Base-by-base conservation (phyloP, 1,140 invertebrate species). In the Drosophila persimilis region DNA sequence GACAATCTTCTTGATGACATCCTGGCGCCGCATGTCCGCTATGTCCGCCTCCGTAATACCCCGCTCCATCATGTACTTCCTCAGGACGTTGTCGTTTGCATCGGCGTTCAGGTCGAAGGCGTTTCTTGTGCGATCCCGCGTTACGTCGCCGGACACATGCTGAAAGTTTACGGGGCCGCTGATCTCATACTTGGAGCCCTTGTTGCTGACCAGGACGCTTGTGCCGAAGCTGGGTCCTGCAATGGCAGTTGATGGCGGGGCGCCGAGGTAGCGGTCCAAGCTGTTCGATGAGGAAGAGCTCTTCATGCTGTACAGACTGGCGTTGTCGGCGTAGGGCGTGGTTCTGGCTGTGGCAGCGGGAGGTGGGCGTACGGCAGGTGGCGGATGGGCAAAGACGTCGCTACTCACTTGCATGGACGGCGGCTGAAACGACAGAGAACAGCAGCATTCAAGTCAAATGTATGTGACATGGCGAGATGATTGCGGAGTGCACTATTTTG, bases 61-160 rank as follows among this genome's bases (percentile, higher is more conserved):
- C 0, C 69, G 80, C 69, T 90, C 89, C 47, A 90, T 89, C 89
- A 90, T 85, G 55, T 90, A 90, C 56, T 90, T 90, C 39, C 75
- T 67, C 6, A 90, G 63, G 8, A 90, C 84, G 50, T 90, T 90
- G 13, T 90, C 89, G 45, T 85, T 90, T 26, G 52, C 35, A 2
- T 65, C 69, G 2, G 61, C 63, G 39, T 26, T 77, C 13, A 90
- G 54, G 17, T 90, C 89, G 24, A 90, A 90, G 15, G 89, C 89
- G 46, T 90, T 89, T 9, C 89, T 71, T 6, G 89, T 90, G 6
- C 86, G 72, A 64, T 90, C 89, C 6, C 89, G 59, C 0, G 80
- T 89, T 17, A 90, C 81, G 69, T 90, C 89, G 0, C 89, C 89
- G 7, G 89, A 75, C 1, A 90, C 76, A 51, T 90, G 89, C 48